These are phyloP conservation scores for Oceanodroma leucorhoa DNA, from an alignment of 2,797 vertebrate genomes.

Conservation along the genomic window DNA sequence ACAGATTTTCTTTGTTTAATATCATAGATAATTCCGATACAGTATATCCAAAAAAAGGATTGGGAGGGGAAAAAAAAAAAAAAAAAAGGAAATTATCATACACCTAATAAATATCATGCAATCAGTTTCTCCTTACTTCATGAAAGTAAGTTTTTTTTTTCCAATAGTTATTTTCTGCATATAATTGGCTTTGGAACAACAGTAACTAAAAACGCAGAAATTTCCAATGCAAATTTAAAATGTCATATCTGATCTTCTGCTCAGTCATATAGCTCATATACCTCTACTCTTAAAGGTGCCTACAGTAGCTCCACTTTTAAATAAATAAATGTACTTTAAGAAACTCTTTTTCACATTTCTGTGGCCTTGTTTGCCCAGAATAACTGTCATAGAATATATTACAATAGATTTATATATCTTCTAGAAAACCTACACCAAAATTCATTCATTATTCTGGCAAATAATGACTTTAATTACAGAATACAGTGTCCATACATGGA, in stretches of 20 bases:
- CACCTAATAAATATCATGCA: not conserved
- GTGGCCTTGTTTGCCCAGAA: not conserved
- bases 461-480: not conserved
- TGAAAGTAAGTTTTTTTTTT: not conserved
- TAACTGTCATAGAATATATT: not conserved
- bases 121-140: not conserved
- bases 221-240: not conserved
- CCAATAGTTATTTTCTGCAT: not conserved
- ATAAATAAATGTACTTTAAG: not conserved
- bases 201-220: not conserved
- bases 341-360: not conserved
- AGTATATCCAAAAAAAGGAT: not conserved
- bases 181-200: not conserved
- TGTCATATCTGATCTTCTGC: not conserved
- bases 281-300: not conserved
- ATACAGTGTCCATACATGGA: not conserved
- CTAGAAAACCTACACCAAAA: not conserved
- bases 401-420: not conserved
- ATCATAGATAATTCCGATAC: not conserved
- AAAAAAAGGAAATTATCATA: not conserved
- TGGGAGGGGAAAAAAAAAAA: not conserved
- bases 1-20: not conserved
- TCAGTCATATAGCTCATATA: not conserved
- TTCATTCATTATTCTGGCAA: not conserved
- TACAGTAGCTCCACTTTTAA: not conserved